Base-by-base conservation (phyloP, 2,888 invertebrate species). In the Drosophila lacicola region DNA sequence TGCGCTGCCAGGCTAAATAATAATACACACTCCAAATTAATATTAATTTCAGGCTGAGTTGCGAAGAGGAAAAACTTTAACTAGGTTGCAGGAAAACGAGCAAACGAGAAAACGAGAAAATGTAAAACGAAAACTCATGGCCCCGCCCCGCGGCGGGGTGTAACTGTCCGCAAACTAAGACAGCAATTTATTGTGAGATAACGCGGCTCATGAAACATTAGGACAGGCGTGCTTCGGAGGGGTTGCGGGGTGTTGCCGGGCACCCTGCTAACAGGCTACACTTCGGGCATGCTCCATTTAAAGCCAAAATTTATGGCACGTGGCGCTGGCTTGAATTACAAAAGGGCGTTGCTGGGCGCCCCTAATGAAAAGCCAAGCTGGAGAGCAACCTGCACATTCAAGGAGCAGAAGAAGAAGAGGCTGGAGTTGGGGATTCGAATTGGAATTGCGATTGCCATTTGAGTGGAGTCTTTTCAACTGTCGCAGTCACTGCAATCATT, bases 261-360 rank as follows among this genome's bases (percentile, higher is more conserved):
- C 25, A 45, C 61, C 37, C 44, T 33, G 56, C 64, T 69, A 72
- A 65, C 76, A 65, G 85, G 82, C 82, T 79, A 79, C 81, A 68
- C 62, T 72, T 74, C 74, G 71, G 86, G 80, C 86, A 85, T 82
- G 82, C 87, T 76, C 82, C 87, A 82, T 82, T 82, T 87, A 87
- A 82, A 82, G 82, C 66, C 85, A 76, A 87, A 87, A 87, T 82
- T 82, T 87, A 87, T 87, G 82, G 87, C 82, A 87, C 82, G 85
- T 82, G 85, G 85, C 77, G 36, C 56, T 63, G 69, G 65, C 50
- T 72, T 62, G 78, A 68, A 50, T 74, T 72, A 79, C 82, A 68
- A 67, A 76, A 65, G 75, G 87, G 82, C 86, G 87, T 74, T 58
- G 61, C 72, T 63, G 25, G 56, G 58, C 34, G 19, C 19, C 83